Evolutionary conservation across 1,140 invertebrate species (phyloP).

Genomic region (Musca vetustissima): DNA sequence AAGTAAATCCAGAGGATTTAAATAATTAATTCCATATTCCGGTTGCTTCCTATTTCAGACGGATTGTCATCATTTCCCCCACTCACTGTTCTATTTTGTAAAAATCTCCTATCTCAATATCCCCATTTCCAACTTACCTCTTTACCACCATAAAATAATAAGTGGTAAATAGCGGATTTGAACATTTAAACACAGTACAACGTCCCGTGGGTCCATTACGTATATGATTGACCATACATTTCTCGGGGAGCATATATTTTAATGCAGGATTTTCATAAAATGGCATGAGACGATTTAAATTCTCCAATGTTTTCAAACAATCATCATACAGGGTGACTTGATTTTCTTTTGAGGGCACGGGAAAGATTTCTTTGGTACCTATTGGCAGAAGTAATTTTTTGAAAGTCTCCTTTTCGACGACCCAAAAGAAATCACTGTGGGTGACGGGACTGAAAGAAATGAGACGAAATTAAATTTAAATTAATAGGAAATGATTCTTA

Average conservation of each 20-base stretch:
- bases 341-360: conserved; percentile 45
- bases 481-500: too few species aligned
- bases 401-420: conserved; percentile 40
- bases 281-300: conserved; percentile 37
- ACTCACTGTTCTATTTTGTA: too few species aligned
- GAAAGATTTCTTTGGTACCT: conserved; percentile 42
- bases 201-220: conserved; percentile 47
- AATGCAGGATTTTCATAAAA: conserved; percentile 42
- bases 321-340: conserved; percentile 48
- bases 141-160: conserved; percentile 55
- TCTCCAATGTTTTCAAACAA: conserved; percentile 42
- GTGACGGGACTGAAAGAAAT: conserved; percentile 13
- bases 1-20: too few species aligned
- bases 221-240: conserved; percentile 45
- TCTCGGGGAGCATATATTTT: conserved; percentile 42
- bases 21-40: too few species aligned
- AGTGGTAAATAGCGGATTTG: conserved; percentile 45
- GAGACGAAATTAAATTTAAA: not conserved
- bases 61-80: too few species aligned
- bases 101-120: too few species aligned
- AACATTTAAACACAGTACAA: conserved; percentile 45
- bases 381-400: conserved; percentile 39
- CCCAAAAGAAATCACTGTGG: conserved; percentile 35
- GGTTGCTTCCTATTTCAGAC: too few species aligned
- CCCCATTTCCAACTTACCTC: too few species aligned